Base-by-base conservation (phyloP, 1,140 invertebrate species). In the Epicauta chinensis region DNA sequence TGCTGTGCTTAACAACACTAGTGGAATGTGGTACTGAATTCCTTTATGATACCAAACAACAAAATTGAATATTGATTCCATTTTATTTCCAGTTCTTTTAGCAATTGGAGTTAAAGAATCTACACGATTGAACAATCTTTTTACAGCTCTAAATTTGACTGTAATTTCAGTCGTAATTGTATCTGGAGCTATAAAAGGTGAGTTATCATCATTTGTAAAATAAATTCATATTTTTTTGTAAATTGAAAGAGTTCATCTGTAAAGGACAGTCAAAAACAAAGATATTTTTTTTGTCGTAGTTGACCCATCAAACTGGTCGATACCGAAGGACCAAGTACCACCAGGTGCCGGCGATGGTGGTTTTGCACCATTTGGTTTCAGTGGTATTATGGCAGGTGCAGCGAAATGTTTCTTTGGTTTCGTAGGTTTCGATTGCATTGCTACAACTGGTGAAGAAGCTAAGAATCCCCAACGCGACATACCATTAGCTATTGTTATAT, bases 401-500 rank as follows among this genome's bases (percentile, higher is more conserved):
- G 91, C 91, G 0, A 91, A 88, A 42, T 94, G 91, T 70, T 95
- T 95, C 71, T 95, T 85, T 66, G 91, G 90, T 23, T 93, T 93
- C 65, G 89, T 93, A 6, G 91, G 91, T 37, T 94, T 94, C 63
- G 92, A 94, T 73, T 82, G 84, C 40, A 83, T 94, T 38, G 91
- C 91, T 9, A 91, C 90, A 3, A 91, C 89, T 1, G 84, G 85
- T 2, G 83, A 86, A 61, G 84, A 89, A 73, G 91, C 90, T 0
- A 89, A 88, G 63, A 93, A 93, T 72, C 92, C 92, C 0, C 84
- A 93, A 69, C 77, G 81, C 54, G 82, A 87, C 44, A 94, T 96
- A 40, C 92, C 92, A 0, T 67, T 95, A 37, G 85, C 89, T 11
- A 94, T 95, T 43, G 80, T 92, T 7, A 62, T 93, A 1, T 91